Base-by-base conservation (phyloP, 2,888 invertebrate species). In the Osedax frankpressi region DNA sequence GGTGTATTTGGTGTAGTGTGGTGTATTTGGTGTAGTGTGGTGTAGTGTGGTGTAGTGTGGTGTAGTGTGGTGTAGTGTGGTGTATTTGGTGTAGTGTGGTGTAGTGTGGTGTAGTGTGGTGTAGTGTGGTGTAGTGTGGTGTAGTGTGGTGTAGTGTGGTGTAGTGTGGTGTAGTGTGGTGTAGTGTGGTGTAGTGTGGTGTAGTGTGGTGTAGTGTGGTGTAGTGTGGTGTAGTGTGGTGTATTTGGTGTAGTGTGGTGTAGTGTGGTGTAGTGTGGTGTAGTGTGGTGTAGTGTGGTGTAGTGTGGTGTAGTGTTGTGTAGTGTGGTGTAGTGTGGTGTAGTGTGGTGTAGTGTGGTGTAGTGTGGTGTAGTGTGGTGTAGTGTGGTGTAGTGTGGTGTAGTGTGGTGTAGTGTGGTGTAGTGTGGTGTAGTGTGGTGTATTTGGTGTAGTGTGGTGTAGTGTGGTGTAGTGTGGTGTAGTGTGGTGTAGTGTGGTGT, bases 311-410 rank as follows among this genome's bases (percentile, higher is more conserved):
- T 74, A 62, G 11, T 28, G 71, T 75, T 75, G 26, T 59, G 75
- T 75, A 75, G 11, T 29, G 71, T 75, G 73, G 26, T 29, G 0
- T 74, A 74, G 62, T 24, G 30, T 68, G 75, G 74, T 75, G 29
- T 68, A 72, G 75, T 71, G 27, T 28, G 75, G 74, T 71, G 6
- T 25, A 69, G 75, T 71, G 14, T 68, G 75, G 75, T 75, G 60
- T 25, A 75, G 74, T 71, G 30, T 68, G 75, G 74, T 71, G 29
- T 25, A 75, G 74, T 25, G 60, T 71, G 70, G 75, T 72, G 71
- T 59, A 25, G 67, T 63, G 28, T 63, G 71, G 65, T 60, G 30
- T 63, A 63, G 63, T 63, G 28, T 63, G 71, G 74, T 60, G 3
- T 30, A 27, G 25, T 63, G 28, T 63, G 60, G 75, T 74, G 69